phyloP scores from a whole-genome alignment of 2,888 invertebrate genomes.

The Heterodera filipjevi region DNA sequence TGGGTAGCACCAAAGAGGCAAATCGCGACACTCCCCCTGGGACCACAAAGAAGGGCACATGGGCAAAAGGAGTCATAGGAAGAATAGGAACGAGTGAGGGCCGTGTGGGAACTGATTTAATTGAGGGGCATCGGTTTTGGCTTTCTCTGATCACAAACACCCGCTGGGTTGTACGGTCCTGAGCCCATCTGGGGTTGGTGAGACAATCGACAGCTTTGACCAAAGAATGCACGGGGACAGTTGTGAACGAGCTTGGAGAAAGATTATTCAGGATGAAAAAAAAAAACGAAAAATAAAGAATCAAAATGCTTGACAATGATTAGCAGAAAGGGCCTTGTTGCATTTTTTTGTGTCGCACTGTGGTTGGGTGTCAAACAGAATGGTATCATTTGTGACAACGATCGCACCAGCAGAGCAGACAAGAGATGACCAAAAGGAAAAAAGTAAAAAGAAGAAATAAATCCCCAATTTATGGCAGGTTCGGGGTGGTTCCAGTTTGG shows the following conservation, averaged over 20 bases:
- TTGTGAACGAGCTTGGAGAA: constrained; percentile 72
- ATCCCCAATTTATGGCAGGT: not conserved
- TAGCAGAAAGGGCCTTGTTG: not conserved
- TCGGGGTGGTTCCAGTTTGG: not conserved
- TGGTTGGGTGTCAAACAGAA: not conserved
- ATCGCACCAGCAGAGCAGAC: not conserved
- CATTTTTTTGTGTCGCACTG: not conserved
- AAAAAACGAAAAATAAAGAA: too few species aligned
- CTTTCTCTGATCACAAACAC: constrained; percentile 67
- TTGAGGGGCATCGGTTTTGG: constrained; percentile 63
- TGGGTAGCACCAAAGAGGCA: too few species aligned
- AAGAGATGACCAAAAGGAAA: not conserved
- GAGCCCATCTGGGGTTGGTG: constrained; percentile 73
- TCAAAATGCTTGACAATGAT: too few species aligned
- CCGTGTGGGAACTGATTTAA: not conserved
- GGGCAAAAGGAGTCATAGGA: not conserved
- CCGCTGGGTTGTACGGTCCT: not conserved
- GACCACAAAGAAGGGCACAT: not conserved
- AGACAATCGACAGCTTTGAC: too few species aligned
- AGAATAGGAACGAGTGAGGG: not conserved
- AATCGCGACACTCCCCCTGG: not conserved
- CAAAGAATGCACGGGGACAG: constrained; percentile 74
- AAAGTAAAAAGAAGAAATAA: not conserved
- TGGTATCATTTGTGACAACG: not conserved
- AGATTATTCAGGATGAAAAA: too few species aligned